Conservation (phyloP, 2,888 invertebrate genomes). For the Phoronis australis region DNA sequence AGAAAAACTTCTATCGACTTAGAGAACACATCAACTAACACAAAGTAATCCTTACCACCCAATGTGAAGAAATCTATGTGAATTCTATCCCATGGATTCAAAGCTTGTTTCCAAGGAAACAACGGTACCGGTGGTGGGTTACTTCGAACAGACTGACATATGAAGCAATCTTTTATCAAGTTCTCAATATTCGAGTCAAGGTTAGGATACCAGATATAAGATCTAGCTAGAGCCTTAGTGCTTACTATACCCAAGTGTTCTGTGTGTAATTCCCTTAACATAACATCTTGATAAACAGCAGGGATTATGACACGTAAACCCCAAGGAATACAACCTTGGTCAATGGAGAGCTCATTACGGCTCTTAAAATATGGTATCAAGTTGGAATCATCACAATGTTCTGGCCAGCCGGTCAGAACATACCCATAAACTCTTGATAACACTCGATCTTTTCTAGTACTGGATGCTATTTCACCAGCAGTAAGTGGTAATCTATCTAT, state of each 20-base stretch:
- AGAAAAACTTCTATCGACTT: slow-evolving; percentile 1
- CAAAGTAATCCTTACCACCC: neutral
- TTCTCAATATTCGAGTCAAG: no score
- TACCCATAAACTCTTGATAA: neutral
- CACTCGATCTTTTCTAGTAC: slow-evolving; percentile 1
- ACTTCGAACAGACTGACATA: neutral
- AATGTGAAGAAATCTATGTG: slow-evolving; percentile 1
- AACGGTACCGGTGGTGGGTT: slow-evolving; percentile 1
- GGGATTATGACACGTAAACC: slow-evolving; percentile 4
- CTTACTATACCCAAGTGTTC: no score
- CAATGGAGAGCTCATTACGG: no score
- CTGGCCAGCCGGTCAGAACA: neutral
- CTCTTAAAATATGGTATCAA: no score
- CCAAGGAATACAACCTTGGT: no score
- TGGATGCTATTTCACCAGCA: neutral
- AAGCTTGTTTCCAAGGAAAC: slow-evolving; percentile 1
- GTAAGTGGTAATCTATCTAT: neutral
- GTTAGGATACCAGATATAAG: slow-evolving; percentile 1
- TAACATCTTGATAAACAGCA: no score
- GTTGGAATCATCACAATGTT: no score
- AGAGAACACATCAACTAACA: neutral
- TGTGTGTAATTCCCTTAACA: no score
- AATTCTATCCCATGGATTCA: slow-evolving; percentile 1
- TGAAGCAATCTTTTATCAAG: neutral
- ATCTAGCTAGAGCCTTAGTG: neutral